Evolutionary conservation across 92 coral and sea anemone species (phyloP), one percentile per base, ranked within the genome.

Genomic region (Zoanthus sociatus): DNA sequence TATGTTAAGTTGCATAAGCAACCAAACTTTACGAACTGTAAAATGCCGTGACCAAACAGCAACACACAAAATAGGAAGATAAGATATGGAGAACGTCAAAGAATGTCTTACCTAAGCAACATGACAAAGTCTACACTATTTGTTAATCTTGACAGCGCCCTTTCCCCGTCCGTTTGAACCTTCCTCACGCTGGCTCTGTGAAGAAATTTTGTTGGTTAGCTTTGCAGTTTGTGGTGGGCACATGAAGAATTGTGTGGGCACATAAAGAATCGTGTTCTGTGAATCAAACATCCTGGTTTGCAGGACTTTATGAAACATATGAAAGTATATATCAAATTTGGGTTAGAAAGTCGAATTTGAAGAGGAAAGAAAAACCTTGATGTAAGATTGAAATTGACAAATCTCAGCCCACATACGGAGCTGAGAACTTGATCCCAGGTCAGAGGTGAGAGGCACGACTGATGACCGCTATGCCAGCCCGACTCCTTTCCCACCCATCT

Each of bases 51-150:
- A 37, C 42, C 12, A 50, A 50, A 50, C 7, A 50, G 7, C 53
- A 50, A 50, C 12, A 50, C 31, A 5, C 1, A 13, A 45, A 17
- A 82, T 42, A 14, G 42, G 42, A 37, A 17, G n/a, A 14, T 6
- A 15, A 9, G 5, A n/a, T 48, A 14, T 16, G 42, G 37, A 51
- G 12, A 31, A 16, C n/a, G 33, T 32, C 55, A 9, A 55, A 69
- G n/a, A 17, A 3, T 16, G 1, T 66, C 82, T n/a, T 72, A 96
- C 98, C 98, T 97, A 4, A 97, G 89, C 33, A 97, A 64, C 96
- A 94, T 93, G 37, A 95, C 90, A 81, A 97, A 97, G 83, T 97
- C 98, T 70, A 97, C 90, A 55, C 95, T 95, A 78, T 91, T 96
- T 7, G 99, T 95, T 3, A 97, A 90, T 84, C 98, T 89, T 21